Conservation (phyloP, 2,113 vertebrate genomes). For the Etheostoma cragini region DNA sequence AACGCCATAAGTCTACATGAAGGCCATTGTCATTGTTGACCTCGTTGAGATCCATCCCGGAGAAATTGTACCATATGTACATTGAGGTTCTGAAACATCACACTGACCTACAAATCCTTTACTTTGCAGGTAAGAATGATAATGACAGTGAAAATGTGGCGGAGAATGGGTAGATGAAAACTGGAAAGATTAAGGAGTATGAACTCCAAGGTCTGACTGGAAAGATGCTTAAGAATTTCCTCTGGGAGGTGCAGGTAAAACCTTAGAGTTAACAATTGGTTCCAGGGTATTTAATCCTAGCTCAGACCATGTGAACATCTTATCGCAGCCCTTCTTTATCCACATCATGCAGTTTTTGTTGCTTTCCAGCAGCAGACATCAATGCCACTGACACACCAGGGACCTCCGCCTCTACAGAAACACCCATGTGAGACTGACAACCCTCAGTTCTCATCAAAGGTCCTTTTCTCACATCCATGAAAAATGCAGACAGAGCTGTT, state of each 20-base stretch:
- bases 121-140: not conserved
- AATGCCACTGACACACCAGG: not conserved
- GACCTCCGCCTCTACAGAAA: not conserved
- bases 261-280: not conserved
- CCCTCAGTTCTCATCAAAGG: conserved; percentile 1
- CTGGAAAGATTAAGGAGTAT: not conserved
- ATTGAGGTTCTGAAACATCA: not conserved
- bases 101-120: not conserved
- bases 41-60: not conserved
- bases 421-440: not conserved
- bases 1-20: not conserved
- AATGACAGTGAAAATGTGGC: not conserved
- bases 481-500: not conserved
- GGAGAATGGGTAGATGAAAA: not conserved
- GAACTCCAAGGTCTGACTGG: not conserved
- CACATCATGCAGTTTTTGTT: conserved; percentile 10
- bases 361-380: conserved; percentile 3
- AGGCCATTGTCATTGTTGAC: not conserved
- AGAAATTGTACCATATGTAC: not conserved
- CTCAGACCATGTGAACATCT: not conserved
- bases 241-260: not conserved
- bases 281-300: not conserved
- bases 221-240: not conserved
- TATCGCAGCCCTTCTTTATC: not conserved
- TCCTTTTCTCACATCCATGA: not conserved